Conservation (phyloP, 2,113 vertebrate genomes). For the Helogale parvula region DNA sequence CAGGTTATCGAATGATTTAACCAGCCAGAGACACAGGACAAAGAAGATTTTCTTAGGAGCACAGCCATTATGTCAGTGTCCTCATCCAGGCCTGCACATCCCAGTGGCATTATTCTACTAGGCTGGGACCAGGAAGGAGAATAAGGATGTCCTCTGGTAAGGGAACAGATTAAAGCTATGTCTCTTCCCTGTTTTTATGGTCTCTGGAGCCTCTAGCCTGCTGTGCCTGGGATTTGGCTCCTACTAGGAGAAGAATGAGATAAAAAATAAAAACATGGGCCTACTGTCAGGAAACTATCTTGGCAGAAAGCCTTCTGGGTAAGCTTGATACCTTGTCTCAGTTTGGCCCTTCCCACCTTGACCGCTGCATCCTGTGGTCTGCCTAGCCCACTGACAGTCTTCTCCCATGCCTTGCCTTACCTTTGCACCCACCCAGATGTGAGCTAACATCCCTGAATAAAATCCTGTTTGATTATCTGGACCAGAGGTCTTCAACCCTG, state of each 20-base stretch:
- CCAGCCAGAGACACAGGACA: neutral
- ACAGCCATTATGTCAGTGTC: neutral
- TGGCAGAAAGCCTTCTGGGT: neutral
- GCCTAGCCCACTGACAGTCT: neutral
- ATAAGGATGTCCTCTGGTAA: neutral
- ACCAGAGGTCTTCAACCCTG: neutral
- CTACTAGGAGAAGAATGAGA: neutral
- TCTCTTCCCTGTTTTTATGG: neutral
- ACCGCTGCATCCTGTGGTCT: neutral
- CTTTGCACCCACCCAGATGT: neutral
- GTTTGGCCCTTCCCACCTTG: neutral
- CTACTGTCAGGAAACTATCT: neutral
- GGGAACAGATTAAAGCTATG: neutral
- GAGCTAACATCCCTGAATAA: neutral
- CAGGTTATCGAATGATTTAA: neutral
- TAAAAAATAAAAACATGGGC: neutral
- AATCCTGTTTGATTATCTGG: neutral
- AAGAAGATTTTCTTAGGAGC: neutral
- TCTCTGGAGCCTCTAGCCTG: neutral
- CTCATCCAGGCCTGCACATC: neutral
- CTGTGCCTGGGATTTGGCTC: neutral
- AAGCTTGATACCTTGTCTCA: neutral
- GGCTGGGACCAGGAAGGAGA: neutral
- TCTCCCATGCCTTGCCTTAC: neutral
- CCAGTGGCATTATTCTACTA: neutral